A percentile compares a stretch with the other conserved stretches of the same genome.
These are phyloP conservation scores for Adelognathus sp. DNA, from an alignment of 2,888 invertebrate genomes.

Conservation along the genomic window DNA sequence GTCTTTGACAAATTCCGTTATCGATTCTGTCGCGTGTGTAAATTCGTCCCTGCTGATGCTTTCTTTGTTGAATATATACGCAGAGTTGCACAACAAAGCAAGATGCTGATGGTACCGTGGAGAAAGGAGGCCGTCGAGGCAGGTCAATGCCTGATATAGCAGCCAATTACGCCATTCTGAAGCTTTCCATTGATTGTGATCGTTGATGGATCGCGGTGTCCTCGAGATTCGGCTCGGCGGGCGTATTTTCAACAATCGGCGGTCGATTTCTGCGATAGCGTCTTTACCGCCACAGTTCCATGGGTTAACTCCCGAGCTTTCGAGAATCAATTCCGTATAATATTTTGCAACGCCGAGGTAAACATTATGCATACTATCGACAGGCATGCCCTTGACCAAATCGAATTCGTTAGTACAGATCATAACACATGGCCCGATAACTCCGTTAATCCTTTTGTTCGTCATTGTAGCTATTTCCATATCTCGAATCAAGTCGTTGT, in stretches of 20 bases:
- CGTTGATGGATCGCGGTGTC: neutral
- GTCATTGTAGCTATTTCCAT: neutral
- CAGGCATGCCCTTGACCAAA: neutral
- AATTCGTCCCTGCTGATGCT: neutral
- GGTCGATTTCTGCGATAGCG: neutral
- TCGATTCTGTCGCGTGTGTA: neutral
- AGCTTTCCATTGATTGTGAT: neutral
- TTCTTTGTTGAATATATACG: neutral
- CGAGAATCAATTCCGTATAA: neutral
- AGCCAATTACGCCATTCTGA: neutral
- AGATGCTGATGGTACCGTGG: neutral
- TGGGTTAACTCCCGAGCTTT: neutral
- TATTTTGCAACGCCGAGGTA: neutral
- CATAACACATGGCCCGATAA: neutral
- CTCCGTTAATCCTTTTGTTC: neutral
- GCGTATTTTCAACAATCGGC: neutral
- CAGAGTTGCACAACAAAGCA: neutral
- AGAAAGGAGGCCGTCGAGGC: neutral
- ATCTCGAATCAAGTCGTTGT: neutral
- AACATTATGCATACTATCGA: neutral
- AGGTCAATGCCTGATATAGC: neutral
- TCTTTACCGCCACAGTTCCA: neutral
- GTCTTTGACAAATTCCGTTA: neutral
- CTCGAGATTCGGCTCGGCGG: neutral
- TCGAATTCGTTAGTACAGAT: neutral